Evolutionary conservation across 2,113 vertebrate species (phyloP), one percentile per base, ranked within the genome.

Genomic region (Mormoops blainvillei): DNA sequence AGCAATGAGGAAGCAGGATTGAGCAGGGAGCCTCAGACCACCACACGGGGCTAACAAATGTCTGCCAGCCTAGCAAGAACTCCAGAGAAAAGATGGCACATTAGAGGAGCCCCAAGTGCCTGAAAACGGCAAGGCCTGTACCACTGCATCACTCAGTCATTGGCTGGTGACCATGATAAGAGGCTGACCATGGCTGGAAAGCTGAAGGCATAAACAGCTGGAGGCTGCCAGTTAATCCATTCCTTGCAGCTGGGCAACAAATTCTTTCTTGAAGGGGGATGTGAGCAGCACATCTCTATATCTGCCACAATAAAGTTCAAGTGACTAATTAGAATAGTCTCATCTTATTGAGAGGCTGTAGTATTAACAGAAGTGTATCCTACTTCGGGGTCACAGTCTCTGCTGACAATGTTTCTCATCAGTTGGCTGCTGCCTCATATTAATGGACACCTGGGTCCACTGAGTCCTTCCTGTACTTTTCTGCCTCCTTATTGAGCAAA

Each of bases 351-450:
- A 94, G 63, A 89, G 33, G 26, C 11, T 43, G 5, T 41, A 38
- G 61, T 11, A 28, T 80, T 87, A 68, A 50, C 16, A 78, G 65
- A 81, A 54, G 14, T 58, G 56, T 0, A 48, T 41, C 48, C 74
- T 28, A 74, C 20, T 73, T 82, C 18, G 43, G 70, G 45, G n/a
- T 14, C 5, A 58, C 6, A 33, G 4, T 36, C n/a, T 70, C 52
- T 61, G 16, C 70, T 14, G 28, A 58, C 63, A 41, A 12, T 50
- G 31, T 52, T 92, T 80, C 56, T 73, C 58, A 78, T 48, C 61
- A 43, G 31, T 8, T 9, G 56, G 45, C n/a, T 83, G 80, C 33
- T 2, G 45, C 8, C 31, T 80, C 54, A 18, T 0, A 0, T 0
- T 14, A 73, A 91, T 5, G 8, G 26, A 83, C 67, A 58, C 52